A percentile compares a stretch with the other conserved stretches of the same genome.
Conservation (phyloP, 2,888 invertebrate genomes). For the Drosophila formosana region DNA sequence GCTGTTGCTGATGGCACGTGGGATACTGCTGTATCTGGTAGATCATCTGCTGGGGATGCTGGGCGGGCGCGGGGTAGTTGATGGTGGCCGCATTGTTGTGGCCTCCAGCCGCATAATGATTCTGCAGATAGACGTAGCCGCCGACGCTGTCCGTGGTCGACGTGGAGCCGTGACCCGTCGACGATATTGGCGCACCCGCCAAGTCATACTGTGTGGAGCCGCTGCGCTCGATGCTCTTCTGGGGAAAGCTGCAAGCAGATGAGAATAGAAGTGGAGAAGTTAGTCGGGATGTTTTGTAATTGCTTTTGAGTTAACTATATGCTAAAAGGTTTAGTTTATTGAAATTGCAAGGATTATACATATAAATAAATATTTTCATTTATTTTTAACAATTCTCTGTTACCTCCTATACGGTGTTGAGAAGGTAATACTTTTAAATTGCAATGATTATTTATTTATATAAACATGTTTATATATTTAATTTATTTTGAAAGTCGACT, state of each 20-base stretch:
- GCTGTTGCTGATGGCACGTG: slow-evolving; percentile 84
- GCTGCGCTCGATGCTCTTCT: slow-evolving; percentile 85
- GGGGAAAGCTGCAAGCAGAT: slow-evolving; percentile 83
- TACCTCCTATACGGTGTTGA: too few species aligned
- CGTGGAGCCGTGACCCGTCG: slow-evolving; percentile 54
- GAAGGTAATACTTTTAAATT: too few species aligned
- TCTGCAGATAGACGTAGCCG: slow-evolving; percentile 85
- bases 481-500: too few species aligned
- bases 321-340: too few species aligned
- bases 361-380: too few species aligned
- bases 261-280: slow-evolving; percentile 11
- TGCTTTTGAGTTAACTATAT: too few species aligned
- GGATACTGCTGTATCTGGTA: slow-evolving; percentile 82
- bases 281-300: not conserved
- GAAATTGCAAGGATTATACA: too few species aligned
- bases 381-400: too few species aligned
- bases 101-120: slow-evolving; percentile 82
- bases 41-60: slow-evolving; percentile 82
- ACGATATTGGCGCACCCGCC: slow-evolving; percentile 63
- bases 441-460: too few species aligned
- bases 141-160: slow-evolving; percentile 71
- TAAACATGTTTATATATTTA: too few species aligned
- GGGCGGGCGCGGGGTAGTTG: slow-evolving; percentile 73
- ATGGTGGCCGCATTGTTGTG: slow-evolving; percentile 74
- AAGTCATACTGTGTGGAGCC: slow-evolving; percentile 84